A percentile compares a stretch with the other conserved stretches of the same genome.
Evolutionary conservation across 2,113 vertebrate species (phyloP).

Genomic region (Dendropsophus ebraccatus): DNA sequence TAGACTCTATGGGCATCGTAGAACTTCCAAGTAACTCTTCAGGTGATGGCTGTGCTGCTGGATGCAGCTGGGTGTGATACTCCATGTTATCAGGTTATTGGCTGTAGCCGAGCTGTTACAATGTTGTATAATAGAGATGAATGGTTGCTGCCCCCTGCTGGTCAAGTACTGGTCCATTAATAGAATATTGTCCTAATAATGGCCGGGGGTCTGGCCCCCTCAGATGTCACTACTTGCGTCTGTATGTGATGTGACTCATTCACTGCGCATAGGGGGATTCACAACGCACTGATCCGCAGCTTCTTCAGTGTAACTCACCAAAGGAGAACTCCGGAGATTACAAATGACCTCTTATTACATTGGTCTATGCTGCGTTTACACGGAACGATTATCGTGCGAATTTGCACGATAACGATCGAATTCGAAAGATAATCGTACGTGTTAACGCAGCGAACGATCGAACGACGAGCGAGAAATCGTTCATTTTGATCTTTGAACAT

Average conservation of each 20-base stretch:
- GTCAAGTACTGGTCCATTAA: background rate
- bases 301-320: background rate
- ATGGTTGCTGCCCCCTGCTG: background rate
- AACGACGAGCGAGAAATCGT: too few relatives aligned
- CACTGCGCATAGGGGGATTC: background rate
- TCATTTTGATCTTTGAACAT: too few relatives aligned
- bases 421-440: too few relatives aligned
- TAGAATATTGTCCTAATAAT: background rate
- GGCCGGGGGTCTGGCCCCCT: background rate
- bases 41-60: background rate
- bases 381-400: too few relatives aligned
- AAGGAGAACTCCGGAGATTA: too few relatives aligned
- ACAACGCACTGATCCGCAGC: background rate
- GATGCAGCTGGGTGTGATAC: background rate
- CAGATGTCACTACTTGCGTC: background rate
- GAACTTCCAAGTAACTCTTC: too few relatives aligned
- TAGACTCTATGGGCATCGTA: too few relatives aligned
- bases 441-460: too few relatives aligned
- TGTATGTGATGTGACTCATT: conserved; percentile 16
- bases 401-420: too few relatives aligned
- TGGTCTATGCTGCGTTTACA: too few relatives aligned
- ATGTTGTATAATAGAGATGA: background rate
- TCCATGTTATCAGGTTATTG: background rate
- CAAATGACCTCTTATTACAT: too few relatives aligned
- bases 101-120: background rate